Percentiles rank a stretch among this genome's conserved stretches.
These are phyloP conservation scores for Clarias pachynema DNA, from an alignment of 2,797 vertebrate genomes.

Conservation along the genomic window DNA sequence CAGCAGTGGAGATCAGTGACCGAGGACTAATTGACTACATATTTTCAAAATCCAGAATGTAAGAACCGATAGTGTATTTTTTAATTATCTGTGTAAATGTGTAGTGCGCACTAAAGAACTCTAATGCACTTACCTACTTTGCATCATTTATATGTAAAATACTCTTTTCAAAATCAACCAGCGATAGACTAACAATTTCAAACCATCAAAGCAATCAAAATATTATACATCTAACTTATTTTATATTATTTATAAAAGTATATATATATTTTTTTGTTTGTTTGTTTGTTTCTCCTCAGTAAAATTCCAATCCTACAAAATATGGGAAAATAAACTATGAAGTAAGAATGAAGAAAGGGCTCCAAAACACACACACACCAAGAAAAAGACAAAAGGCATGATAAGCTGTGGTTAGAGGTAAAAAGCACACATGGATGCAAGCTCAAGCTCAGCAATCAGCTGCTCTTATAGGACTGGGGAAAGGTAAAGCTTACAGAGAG, in stretches of 20 bases:
- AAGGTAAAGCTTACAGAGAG: conserved; percentile 80
- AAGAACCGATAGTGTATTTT: neutral
- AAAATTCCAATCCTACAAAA: neutral
- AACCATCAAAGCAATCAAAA: neutral
- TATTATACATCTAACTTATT: neutral
- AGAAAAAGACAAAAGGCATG: conserved; percentile 36
- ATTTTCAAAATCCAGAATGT: neutral
- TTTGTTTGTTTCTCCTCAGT: no score
- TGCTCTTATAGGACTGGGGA: conserved; percentile 75
- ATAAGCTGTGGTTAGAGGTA: conserved; percentile 48
- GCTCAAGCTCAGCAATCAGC: conserved; percentile 67
- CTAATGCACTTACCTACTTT: neutral
- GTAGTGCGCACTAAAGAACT: neutral
- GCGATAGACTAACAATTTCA: neutral
- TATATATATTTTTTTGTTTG: neutral
- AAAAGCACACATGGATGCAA: conserved; percentile 67
- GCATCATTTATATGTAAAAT: neutral
- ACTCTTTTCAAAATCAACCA: neutral
- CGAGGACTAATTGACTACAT: neutral
- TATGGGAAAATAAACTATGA: neutral
- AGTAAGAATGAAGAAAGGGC: conserved; percentile 46
- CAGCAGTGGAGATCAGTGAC: neutral
- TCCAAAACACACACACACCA: conserved; percentile 7
- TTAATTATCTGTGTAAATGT: neutral
- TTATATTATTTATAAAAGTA: neutral